Evolutionary conservation across 2,113 vertebrate genomes (phyloP), one percentile per base, ranked within the genome.

Genomic region (Plotosus lineatus): DNA sequence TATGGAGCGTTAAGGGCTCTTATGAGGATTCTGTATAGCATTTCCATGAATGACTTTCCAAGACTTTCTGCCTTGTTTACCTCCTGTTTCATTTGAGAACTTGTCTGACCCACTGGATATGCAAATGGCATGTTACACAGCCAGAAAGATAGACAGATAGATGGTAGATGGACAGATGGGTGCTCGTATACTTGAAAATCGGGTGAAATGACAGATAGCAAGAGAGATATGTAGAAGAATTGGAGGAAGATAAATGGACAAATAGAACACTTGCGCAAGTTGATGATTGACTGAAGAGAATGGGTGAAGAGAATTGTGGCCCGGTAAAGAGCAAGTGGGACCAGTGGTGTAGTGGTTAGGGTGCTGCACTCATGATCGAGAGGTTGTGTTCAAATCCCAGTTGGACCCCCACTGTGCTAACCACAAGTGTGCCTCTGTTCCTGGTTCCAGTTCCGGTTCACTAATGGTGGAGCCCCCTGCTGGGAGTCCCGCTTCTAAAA

Each of bases 31-130:
- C 23, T 19, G 10, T 28, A 21, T 53, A 36, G 46, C 36, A 50
- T 68, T 66, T 65, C 40, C 5, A 19, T 53, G 40, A 82, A 51
- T 7, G 33, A 4, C 46, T 79, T n/a, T n/a, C n/a, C n/a, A n/a
- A n/a, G 68, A 6, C 42, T 21, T 38, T 83, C 2, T 51, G 78
- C 68, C 83, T 80, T 28, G 48, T 40, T 80, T 85, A 66, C 66
- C 81, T n/a, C 36, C 40, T 14, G 17, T 28, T 42, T 63, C 15
- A 36, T 81, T 53, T 69, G 26, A 36, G 53, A 17, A 69, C 58
- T 63, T 80, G 76, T 72, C 61, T 38, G 44, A 51, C 48, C 12
- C 46, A 55, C 63, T 51, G 15, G n/a, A 71, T 71, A 26, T 63
- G 58, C 58, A 61, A 28, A 61, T 61, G 14, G 5, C 12, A 60